Conservation (phyloP, 2,113 vertebrate species). For the Crotalus helleri region DNA sequence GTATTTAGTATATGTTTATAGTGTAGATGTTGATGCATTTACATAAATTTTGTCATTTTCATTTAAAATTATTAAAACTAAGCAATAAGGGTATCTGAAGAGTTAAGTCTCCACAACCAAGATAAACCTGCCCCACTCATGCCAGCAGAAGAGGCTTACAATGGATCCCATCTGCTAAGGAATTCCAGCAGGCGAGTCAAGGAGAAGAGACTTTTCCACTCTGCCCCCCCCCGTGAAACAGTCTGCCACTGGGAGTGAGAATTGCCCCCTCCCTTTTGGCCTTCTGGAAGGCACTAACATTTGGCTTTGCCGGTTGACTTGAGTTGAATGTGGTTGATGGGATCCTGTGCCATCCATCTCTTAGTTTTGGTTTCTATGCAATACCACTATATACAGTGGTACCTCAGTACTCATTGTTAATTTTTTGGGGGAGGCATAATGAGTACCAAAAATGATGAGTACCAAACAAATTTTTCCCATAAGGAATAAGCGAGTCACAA, state of each 20-base stretch:
- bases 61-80: constrained; percentile 41
- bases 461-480: not conserved
- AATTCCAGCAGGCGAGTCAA: not conserved
- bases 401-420: not conserved
- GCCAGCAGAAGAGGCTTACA: not conserved
- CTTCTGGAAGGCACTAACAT: not conserved
- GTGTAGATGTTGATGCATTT: constrained; percentile 38
- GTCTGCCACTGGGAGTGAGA: not conserved
- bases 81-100: not conserved
- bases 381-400: not conserved
- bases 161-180: not conserved
- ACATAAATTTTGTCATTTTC: constrained; percentile 28
- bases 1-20: constrained; percentile 2
- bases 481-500: not conserved
- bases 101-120: not conserved
- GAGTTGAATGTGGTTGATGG: not conserved
- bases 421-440: not conserved
- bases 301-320: not conserved
- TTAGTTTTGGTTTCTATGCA: not conserved
- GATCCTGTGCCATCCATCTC: not conserved
- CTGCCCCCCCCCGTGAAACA: not conserved
- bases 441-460: not conserved
- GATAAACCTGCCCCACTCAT: not conserved
- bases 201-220: not conserved
- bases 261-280: not conserved